phyloP scores from a whole-genome alignment of 2,797 vertebrate species.

The Lacerta agilis region DNA sequence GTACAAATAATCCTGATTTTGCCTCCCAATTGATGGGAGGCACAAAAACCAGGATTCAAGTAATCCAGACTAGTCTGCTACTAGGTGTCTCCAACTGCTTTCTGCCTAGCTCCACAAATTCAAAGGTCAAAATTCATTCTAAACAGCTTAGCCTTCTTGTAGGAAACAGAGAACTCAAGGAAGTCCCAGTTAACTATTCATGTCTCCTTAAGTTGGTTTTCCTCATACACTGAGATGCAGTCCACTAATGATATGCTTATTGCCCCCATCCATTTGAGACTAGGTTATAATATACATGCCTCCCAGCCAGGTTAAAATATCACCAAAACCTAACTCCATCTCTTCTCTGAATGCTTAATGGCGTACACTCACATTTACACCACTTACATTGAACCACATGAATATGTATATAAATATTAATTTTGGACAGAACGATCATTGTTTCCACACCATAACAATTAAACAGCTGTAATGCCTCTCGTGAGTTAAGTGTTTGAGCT shows the following conservation, averaged over 20 bases:
- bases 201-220: background rate
- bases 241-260: background rate
- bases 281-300: conserved; percentile 34
- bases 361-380: conserved; percentile 75
- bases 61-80: background rate
- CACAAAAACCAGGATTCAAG: background rate
- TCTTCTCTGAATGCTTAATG: conserved; percentile 68
- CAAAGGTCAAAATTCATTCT: background rate
- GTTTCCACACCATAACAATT: conserved; percentile 78
- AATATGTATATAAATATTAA: conserved; percentile 80
- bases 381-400: conserved; percentile 75
- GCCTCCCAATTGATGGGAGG: background rate
- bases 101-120: background rate
- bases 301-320: conserved; percentile 31
- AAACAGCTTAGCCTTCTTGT: background rate
- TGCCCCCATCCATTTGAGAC: background rate
- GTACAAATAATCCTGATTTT: background rate
- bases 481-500: conserved; percentile 74
- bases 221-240: background rate
- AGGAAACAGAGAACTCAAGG: background rate
- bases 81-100: background rate
- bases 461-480: conserved; percentile 82
- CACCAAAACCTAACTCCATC: conserved; percentile 52
- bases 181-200: background rate
- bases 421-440: conserved; percentile 75